phyloP scores from a whole-genome alignment of 2,888 invertebrate genomes.

The Spodoptera picta region DNA sequence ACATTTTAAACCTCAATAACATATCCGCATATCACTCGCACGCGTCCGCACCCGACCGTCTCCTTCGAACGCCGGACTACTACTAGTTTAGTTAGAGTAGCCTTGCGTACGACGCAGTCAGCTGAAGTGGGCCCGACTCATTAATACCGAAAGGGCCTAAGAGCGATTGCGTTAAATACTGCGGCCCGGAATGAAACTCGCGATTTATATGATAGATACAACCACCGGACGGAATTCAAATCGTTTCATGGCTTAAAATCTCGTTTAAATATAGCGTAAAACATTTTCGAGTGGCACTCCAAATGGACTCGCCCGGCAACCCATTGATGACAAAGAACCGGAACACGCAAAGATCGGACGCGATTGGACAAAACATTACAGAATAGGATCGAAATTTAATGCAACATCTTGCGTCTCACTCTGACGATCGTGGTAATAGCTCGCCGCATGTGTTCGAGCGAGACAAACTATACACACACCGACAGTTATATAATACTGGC shows the following conservation, averaged over 20 bases:
- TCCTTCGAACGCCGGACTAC: constrained; percentile 78
- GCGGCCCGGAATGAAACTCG: constrained; percentile 49
- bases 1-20: constrained; percentile 79
- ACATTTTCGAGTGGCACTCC: constrained; percentile 73
- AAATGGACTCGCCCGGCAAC: constrained; percentile 90
- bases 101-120: constrained; percentile 88
- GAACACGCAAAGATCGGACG: constrained; percentile 89
- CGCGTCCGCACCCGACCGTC: constrained; percentile 72
- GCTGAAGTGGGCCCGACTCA: constrained; percentile 86
- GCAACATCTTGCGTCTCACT: constrained; percentile 77
- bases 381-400: constrained; percentile 87
- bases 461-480: constrained; percentile 66
- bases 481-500: constrained; percentile 81
- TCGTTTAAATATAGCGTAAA: constrained; percentile 74
- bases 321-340: constrained; percentile 92
- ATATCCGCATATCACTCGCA: constrained; percentile 74
- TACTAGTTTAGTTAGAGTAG: constrained; percentile 83
- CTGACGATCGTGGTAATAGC: constrained; percentile 51
- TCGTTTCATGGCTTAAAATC: constrained; percentile 56
- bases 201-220: constrained; percentile 44
- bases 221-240: constrained; percentile 41
- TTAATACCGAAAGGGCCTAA: constrained; percentile 81
- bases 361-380: constrained; percentile 89
- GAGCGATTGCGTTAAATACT: constrained; percentile 72
- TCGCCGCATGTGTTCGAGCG: constrained; percentile 64